Base-by-base conservation (phyloP, 92 coral and sea anemone species). In the Scolanthus callimorphus region DNA sequence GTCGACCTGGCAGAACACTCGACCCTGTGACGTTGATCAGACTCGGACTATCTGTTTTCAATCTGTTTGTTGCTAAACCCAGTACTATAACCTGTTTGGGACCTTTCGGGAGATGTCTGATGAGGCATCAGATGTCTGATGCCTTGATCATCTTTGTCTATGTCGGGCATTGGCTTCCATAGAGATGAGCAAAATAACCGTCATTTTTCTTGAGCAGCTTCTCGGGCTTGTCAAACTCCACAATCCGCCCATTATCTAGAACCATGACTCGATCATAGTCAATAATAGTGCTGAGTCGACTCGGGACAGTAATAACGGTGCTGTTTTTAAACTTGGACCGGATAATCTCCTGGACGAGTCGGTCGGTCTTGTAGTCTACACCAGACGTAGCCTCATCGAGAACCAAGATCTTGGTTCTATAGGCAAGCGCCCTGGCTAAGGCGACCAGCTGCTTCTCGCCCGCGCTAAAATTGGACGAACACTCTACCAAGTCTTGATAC, bases 211-310 rank as follows among this genome's bases (percentile, higher is more conserved):
- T 78, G 29, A 87, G 68, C 51, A 87, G 45, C 8, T 67, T 79
- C 22, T 87, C 90, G 11, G 95, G 90, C 38, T 80, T 87, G 65
- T 87, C 95, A 38, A 83, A 76, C 59, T 87, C 95, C 20, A 80
- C 76, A 27, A 87, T 76, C 29, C 76, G 83, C 1, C 95, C 95
- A 38, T 83, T 74, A 44, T 87, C 95, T 55, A 87, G 60, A 17
- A 87, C 90, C 83, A 87, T 60, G 20, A 87, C 88, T 17, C 95
- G 85, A 51, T 87, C 90, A 38, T 87, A 87, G 63, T 87, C 95
- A 29, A 87, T 82, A 6, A 87, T 64, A 15, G 95, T 82, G 41
- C 88, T 82, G 47, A 87, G 77, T 27, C 95, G 74, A 17, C 76
- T 73, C 0, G 95, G 95, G 4, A 87, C 71, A 0, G 95, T 87